Evolutionary conservation across 2,888 invertebrate genomes (phyloP), one percentile per base, ranked within the genome.

Genomic region (Drosophila rellima): DNA sequence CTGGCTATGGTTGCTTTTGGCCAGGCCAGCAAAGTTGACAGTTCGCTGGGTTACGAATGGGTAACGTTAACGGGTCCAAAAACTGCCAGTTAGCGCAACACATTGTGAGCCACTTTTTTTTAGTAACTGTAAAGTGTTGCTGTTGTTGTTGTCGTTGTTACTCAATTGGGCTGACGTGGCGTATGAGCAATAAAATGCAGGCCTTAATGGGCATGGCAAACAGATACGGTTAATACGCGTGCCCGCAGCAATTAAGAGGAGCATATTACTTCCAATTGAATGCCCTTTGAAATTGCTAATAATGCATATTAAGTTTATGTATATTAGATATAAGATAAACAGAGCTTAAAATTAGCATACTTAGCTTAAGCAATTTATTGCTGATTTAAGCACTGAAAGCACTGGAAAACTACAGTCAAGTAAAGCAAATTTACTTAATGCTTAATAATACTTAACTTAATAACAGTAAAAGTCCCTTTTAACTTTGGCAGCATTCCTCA

Each of bases 181-280:
- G 77, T 76, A 80, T 78, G 80, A 51, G 78, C 66, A 69, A 77
- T 77, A 77, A 79, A 77, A 70, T 77, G 76, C 79, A 79, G 60
- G 42, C 23, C 55, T 63, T 75, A 70, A 76, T 65, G 74, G 74
- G 51, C 60, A 50, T 29, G 42, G 47, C 61, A 66, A 77, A 69
- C 70, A 80, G 60, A 73, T 74, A 64, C 67, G 52, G 39, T 62
- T 56, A 63, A 75, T 64, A 64, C 48, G 71, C 64, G 44, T 18
- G 47, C 76, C 39, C 8, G 26, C 18, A 13, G 13, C 64, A 8
- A 1, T n/a, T 13, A 40, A 13, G 39, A n/a, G 26, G 70, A 63
- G 73, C 29, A 47, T 73, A 75, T 70, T 20, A 52, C 29, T 35
- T 33, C 20, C 10, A 26, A 20, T 55, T 61, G 26, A 35, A 4